Percentiles rank a stretch among this genome's conserved stretches.
Conservation (phyloP, 2,888 invertebrate species). For the Philereme vetulata region DNA sequence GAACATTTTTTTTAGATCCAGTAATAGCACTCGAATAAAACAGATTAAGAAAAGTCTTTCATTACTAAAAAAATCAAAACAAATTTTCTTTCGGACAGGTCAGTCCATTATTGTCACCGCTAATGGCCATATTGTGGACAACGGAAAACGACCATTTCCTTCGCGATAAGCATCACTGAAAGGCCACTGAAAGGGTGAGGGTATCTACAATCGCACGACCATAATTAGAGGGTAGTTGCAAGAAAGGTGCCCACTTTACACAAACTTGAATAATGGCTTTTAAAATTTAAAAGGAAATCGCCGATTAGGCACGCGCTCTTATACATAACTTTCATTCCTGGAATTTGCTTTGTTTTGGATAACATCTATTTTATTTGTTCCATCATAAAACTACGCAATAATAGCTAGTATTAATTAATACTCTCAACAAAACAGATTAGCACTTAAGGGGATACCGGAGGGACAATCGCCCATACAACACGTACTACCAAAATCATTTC, state of each 20-base stretch:
- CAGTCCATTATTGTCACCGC: slow-evolving; percentile 76
- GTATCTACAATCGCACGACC: slow-evolving; percentile 64
- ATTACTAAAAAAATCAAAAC: slow-evolving; percentile 36
- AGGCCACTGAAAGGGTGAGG: slow-evolving; percentile 79
- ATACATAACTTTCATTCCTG: too few species aligned
- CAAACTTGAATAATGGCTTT: slow-evolving; percentile 52
- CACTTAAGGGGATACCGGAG: too few species aligned
- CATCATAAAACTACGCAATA: too few species aligned
- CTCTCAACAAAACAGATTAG: too few species aligned
- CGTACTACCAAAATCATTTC: too few species aligned
- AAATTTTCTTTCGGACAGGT: slow-evolving; percentile 51
- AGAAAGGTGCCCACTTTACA: slow-evolving; percentile 52
- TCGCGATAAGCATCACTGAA: slow-evolving; percentile 81
- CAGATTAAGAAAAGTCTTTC: not conserved
- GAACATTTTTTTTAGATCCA: not conserved
- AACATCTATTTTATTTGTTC: too few species aligned
- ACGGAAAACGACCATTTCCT: slow-evolving; percentile 84
- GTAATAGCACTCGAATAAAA: too few species aligned
- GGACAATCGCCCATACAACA: too few species aligned
- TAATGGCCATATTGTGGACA: slow-evolving; percentile 79
- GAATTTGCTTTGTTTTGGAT: too few species aligned
- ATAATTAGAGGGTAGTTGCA: slow-evolving; percentile 60
- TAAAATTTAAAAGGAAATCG: slow-evolving; percentile 61
- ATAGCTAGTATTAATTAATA: too few species aligned
- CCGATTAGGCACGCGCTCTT: slow-evolving; percentile 42